Conservation (phyloP, 2,113 vertebrate genomes). For the Catharus fuscescens region DNA sequence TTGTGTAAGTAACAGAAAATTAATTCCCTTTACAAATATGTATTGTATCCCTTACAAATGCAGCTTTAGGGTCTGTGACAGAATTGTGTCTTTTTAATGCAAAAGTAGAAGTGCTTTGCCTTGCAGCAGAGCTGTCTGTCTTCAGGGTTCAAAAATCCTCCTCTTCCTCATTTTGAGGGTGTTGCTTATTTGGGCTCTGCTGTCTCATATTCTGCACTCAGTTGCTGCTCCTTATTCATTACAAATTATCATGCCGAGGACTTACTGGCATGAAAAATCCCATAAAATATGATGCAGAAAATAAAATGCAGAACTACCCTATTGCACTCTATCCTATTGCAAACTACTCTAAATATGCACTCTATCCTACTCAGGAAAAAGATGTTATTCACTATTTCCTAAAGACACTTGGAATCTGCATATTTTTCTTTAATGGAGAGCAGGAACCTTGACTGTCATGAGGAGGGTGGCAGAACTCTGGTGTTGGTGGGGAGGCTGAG, state of each 20-base stretch:
- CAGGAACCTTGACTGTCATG: fast-evolving
- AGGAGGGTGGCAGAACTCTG: fast-evolving
- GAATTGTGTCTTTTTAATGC: not conserved
- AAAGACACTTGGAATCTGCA: not conserved
- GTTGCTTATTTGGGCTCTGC: not conserved
- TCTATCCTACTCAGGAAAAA: not conserved
- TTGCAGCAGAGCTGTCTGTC: not conserved
- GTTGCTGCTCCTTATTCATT: not conserved
- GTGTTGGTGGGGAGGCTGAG: not conserved
- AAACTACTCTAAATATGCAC: too few relatives aligned
- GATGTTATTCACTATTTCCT: not conserved
- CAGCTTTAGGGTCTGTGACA: not conserved
- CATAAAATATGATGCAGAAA: not conserved
- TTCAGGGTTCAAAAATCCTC: not conserved
- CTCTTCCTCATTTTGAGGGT: not conserved
- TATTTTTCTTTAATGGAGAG: not conserved
- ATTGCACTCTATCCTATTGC: too few relatives aligned
- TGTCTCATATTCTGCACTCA: not conserved
- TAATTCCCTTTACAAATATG: not conserved
- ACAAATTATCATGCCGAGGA: not conserved
- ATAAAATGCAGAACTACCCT: not conserved
- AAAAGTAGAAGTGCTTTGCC: not conserved
- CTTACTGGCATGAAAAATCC: not conserved
- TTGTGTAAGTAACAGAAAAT: not conserved
- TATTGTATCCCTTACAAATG: not conserved